phyloP scores from a whole-genome alignment of 1,140 invertebrate species.

The Lepidotrigona ventralis region DNA sequence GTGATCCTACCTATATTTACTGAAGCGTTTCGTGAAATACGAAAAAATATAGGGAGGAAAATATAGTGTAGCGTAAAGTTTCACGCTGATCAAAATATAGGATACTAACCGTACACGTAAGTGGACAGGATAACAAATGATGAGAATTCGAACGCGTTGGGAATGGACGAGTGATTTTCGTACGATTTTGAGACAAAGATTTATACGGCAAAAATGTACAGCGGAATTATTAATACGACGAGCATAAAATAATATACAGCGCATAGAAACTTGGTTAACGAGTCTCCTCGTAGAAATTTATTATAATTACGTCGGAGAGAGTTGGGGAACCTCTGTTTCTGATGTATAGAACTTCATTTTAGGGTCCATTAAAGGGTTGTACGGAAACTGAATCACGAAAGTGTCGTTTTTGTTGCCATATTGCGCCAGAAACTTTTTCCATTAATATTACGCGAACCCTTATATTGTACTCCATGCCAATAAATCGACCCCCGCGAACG shows the following conservation, averaged over 20 bases:
- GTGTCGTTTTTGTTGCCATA: constrained; percentile 41
- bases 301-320: constrained; percentile 38
- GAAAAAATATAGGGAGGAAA: too few species aligned
- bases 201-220: neutral
- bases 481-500: constrained; percentile 51
- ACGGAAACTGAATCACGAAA: constrained; percentile 13
- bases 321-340: neutral
- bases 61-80: too few species aligned
- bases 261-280: neutral
- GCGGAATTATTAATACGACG: neutral
- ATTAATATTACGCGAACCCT: constrained; percentile 45
- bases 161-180: neutral
- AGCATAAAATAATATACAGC: neutral
- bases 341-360: constrained; percentile 34
- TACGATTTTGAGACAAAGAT: too few species aligned
- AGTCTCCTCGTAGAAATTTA: neutral
- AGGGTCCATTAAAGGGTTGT: constrained; percentile 42
- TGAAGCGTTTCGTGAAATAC: too few species aligned
- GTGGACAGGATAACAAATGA: neutral
- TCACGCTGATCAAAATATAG: too few species aligned
- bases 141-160: neutral
- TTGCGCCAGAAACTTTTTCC: constrained; percentile 49
- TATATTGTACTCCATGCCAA: constrained; percentile 34
- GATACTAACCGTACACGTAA: too few species aligned
- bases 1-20: too few species aligned